Evolutionary conservation across 2,113 vertebrate species (phyloP).

Genomic region (Carassius carassius): DNA sequence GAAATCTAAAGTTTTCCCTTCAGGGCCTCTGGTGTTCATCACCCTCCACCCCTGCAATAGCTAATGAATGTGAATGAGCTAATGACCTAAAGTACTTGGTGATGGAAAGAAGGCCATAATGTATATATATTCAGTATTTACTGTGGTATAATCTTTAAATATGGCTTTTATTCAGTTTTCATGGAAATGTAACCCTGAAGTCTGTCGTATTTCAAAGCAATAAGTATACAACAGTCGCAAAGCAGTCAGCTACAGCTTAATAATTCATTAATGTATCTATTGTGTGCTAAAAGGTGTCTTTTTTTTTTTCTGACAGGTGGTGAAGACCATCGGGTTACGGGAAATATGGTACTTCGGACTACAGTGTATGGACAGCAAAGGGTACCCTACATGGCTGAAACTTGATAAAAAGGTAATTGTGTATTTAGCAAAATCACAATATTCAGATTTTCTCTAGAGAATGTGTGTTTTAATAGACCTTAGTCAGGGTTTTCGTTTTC

Average conservation of each 20-base stretch:
- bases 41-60: neutral
- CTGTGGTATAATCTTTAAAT: neutral
- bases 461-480: neutral
- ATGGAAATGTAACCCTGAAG: neutral
- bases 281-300: neutral
- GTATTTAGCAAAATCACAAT: neutral
- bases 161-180: neutral
- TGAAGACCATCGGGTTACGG: conserved; percentile 92
- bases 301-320: conserved; percentile 80
- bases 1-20: conserved; percentile 17
- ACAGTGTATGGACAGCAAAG: conserved; percentile 89
- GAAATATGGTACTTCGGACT: conserved; percentile 98
- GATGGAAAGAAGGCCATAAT: neutral
- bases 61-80: neutral
- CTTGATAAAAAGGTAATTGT: conserved; percentile 93
- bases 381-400: conserved; percentile 91
- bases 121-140: neutral
- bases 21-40: neutral
- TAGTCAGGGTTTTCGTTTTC: neutral
- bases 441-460: neutral
- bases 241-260: neutral
- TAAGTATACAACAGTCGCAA: neutral
- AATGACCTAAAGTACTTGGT: neutral
- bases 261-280: neutral
- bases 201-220: neutral